Percentiles rank a stretch among this genome's conserved stretches.
Evolutionary conservation across 2,888 invertebrate species (phyloP).

Genomic region (Hydraecia micacea): DNA sequence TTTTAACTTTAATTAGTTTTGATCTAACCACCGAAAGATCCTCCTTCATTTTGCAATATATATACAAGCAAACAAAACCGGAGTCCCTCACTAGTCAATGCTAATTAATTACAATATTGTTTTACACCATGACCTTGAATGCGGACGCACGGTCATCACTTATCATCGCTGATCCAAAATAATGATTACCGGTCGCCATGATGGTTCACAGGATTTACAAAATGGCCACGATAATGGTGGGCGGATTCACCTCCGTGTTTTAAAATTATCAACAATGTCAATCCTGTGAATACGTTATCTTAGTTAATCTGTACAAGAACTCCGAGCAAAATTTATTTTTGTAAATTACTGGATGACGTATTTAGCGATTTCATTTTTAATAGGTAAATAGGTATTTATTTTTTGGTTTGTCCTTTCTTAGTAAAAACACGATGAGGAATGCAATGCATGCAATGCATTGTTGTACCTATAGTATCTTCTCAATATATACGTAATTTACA

Average conservation of each 20-base stretch:
- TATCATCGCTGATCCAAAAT: slow-evolving; percentile 81
- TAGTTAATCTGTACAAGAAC: slow-evolving; percentile 60
- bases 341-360: slow-evolving; percentile 20
- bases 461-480: neutral
- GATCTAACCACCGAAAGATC: neutral
- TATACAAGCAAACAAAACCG: slow-evolving; percentile 17
- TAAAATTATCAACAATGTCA: slow-evolving; percentile 62
- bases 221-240: slow-evolving; percentile 75
- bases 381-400: neutral
- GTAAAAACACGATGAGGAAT: neutral
- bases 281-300: slow-evolving; percentile 67
- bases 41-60: neutral
- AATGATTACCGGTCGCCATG: slow-evolving; percentile 82
- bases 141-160: slow-evolving; percentile 83
- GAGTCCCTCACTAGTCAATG: slow-evolving; percentile 29
- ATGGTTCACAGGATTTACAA: slow-evolving; percentile 85
- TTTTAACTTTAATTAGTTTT: neutral
- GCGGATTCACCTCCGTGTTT: slow-evolving; percentile 75
- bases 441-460: neutral
- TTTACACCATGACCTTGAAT: slow-evolving; percentile 83
- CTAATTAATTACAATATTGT: slow-evolving; percentile 85
- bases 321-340: slow-evolving; percentile 34
- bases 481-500: neutral
- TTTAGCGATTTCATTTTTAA: slow-evolving; percentile 4
- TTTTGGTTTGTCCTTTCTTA: neutral